These are phyloP conservation scores for Teinopalpus imperialis DNA, from an alignment of 2,888 invertebrate species.

Conservation along the genomic window DNA sequence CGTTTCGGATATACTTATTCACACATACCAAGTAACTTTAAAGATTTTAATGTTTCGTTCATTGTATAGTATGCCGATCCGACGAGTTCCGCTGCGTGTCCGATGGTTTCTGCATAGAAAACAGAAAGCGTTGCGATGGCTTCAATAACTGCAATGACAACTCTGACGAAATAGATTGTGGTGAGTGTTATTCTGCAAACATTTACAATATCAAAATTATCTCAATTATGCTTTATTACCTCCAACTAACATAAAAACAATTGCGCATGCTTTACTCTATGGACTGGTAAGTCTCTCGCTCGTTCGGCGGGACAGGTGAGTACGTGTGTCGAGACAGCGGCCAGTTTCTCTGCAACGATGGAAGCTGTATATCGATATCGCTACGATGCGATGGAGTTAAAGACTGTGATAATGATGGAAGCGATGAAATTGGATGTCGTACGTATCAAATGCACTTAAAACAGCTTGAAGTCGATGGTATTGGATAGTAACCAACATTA, in stretches of 20 bases:
- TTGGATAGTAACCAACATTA: too few relatives aligned
- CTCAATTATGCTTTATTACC: too few relatives aligned
- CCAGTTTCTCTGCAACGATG: slow-evolving; percentile 87
- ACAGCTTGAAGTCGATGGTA: slow-evolving; percentile 6
- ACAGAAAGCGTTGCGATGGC: slow-evolving; percentile 80
- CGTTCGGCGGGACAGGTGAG: slow-evolving; percentile 56
- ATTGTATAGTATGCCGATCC: slow-evolving; percentile 48
- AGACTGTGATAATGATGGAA: slow-evolving; percentile 86
- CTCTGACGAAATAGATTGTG: slow-evolving; percentile 84
- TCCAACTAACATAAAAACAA: slow-evolving; percentile 11
- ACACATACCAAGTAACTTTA: too few relatives aligned
- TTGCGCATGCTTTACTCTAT: slow-evolving; percentile 50
- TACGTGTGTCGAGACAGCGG: slow-evolving; percentile 73
- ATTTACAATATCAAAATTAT: too few relatives aligned
- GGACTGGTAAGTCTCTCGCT: slow-evolving; percentile 60
- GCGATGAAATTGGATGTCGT: slow-evolving; percentile 85
- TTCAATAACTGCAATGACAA: slow-evolving; percentile 78
- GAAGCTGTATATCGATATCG: slow-evolving; percentile 86
- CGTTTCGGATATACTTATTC: too few relatives aligned
- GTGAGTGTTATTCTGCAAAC: too few relatives aligned
- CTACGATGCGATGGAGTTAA: slow-evolving; percentile 87
- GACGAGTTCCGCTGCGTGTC: slow-evolving; percentile 83
- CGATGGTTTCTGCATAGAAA: slow-evolving; percentile 83
- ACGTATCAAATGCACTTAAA: slow-evolving; percentile 55
- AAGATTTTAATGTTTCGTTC: too few relatives aligned